Conservation (phyloP, 2,888 invertebrate genomes). For the Dasysyrphus albostriatus region DNA sequence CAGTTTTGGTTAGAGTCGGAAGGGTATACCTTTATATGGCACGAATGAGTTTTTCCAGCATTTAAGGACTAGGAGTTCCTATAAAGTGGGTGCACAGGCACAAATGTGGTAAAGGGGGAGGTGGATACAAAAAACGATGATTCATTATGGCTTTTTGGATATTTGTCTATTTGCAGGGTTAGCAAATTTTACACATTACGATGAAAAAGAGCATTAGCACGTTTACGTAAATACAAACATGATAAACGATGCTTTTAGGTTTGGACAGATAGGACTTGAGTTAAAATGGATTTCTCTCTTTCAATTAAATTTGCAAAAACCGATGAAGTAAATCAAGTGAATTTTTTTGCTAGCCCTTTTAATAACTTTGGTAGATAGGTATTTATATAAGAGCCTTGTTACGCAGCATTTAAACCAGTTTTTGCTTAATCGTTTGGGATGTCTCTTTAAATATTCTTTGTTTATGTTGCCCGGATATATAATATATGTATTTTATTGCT, state of each 20-base stretch:
- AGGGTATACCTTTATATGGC: neutral
- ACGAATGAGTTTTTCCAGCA: constrained; percentile 14
- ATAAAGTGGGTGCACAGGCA: constrained; percentile 6
- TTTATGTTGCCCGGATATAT: neutral
- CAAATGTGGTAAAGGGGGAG: neutral
- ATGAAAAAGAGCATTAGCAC: constrained; percentile 46
- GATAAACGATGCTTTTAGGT: constrained; percentile 61
- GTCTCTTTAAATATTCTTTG: neutral
- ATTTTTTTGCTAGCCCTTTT: neutral
- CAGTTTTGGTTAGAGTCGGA: neutral
- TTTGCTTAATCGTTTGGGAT: neutral
- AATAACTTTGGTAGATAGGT: neutral
- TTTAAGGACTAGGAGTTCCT: neutral
- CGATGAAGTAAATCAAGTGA: neutral
- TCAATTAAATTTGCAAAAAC: constrained; percentile 15
- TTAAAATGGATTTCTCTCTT: constrained; percentile 52
- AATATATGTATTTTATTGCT: neutral
- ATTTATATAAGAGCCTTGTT: too few species aligned
- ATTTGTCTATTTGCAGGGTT: constrained; percentile 29
- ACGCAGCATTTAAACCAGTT: neutral
- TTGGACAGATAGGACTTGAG: constrained; percentile 29
- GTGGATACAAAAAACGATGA: constrained; percentile 29
- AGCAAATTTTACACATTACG: constrained; percentile 54
- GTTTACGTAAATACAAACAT: constrained; percentile 12
- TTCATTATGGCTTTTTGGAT: constrained; percentile 52